Base-by-base conservation (phyloP, 2,888 invertebrate genomes). In the Ischnus inquisitorius region DNA sequence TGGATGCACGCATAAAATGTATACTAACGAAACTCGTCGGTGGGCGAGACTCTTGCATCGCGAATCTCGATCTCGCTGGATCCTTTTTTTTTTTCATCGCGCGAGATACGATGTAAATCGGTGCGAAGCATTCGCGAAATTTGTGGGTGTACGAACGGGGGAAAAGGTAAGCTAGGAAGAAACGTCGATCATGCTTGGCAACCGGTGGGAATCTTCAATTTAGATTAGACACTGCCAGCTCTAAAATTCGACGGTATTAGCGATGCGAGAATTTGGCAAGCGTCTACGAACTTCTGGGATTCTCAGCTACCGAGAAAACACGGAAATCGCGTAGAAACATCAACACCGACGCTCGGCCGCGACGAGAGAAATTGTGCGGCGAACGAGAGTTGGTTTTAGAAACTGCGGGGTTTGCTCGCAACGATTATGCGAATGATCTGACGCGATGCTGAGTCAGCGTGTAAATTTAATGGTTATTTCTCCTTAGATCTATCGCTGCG, bases 231-330 rank as follows among this genome's bases (percentile, higher is more conserved):
- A 16, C 16, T 19, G 34, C 34, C 34, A 39, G 34, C 60, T 68
- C 43, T 68, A 65, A 65, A 82, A 77, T 77, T 43, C 46, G 69
- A 69, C 46, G 64, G 46, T 82, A 83, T 71, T 51, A 65, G 16
- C 72, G 57, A 39, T 80, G 77, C 57, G 57, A 57, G 81, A 81
- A 84, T 84, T 81, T 84, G 81, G 84, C 84, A 81, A 46, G 68
- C 69, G 81, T 57, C 57, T 22, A 48, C 51, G 28, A 67, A 54
- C 62, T 51, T 64, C 69, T 22, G 46, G 51, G n/a, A 48, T 34
- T 81, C 76, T 67, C 25, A 54, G 71, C 28, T 48, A 67, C 41
- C 72, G 22, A 57, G 57, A 75, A 78, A 69, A 48, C 68, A 54
- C 22, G 81, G 71, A 71, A 72, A 77, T 81, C 48, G n/a, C 41